Conservation (phyloP, 2,113 vertebrate genomes). For the Scalopus aquaticus region DNA sequence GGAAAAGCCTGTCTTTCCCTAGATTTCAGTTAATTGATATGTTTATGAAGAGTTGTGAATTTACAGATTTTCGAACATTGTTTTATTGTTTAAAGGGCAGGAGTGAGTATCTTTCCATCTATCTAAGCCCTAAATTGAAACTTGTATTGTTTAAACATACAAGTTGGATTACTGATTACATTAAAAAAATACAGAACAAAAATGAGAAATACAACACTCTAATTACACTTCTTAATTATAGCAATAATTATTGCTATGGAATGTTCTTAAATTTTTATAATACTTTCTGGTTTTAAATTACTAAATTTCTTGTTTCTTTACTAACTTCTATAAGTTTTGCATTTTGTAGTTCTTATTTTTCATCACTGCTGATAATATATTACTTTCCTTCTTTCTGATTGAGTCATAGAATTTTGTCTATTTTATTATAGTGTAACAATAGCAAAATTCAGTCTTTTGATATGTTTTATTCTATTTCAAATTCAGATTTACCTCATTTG, state of each 20-base stretch:
- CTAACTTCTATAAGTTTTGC: neutral
- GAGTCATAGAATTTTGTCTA: neutral
- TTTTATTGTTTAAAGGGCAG: neutral
- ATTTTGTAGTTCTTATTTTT: neutral
- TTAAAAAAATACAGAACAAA: neutral
- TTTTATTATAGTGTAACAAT: neutral
- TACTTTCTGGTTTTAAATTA: neutral
- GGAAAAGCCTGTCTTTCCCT: neutral
- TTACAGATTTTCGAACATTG: neutral
- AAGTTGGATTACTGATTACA: neutral
- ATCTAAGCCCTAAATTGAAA: neutral
- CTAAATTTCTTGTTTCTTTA: neutral
- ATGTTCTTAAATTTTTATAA: neutral
- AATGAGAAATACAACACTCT: slow-evolving; percentile 3
- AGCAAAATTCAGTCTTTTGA: neutral
- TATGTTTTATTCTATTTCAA: neutral
- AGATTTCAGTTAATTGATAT: neutral
- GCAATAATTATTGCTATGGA: neutral
- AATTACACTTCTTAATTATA: neutral
- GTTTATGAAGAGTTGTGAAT: neutral
- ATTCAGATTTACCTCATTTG: neutral
- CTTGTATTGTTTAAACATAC: neutral
- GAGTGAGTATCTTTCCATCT: neutral
- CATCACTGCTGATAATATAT: neutral
- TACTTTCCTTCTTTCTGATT: neutral